Evolutionary conservation across 2,888 invertebrate genomes (phyloP), one percentile per base, ranked within the genome.

Genomic region (Ametastegia equiseti): DNA sequence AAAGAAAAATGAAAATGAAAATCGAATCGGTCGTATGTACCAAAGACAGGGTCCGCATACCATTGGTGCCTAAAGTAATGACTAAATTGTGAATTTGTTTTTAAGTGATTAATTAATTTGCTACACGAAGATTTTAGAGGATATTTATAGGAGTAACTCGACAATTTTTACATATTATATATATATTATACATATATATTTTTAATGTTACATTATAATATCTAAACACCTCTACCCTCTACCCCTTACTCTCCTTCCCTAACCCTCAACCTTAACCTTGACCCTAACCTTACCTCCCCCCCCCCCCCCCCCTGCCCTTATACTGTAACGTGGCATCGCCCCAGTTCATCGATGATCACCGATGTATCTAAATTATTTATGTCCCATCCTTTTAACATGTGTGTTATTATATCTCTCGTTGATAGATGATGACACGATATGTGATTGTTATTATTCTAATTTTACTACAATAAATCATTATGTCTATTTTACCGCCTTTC

Each of bases 41-140:
- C 91, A 92, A 92, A 92, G 91, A 92, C 91, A 92, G 91, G 91
- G 91, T 91, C 91, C 91, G 91, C 89, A 91, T 91, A 91, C 91
- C 91, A 91, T 91, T 91, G 91, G 91, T 91, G 91, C 91, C 91
- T 91, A 90, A 91, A 77, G 63, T 80, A 80, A 82, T 83, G 81
- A 79, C 81, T 81, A 83, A 79, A 87, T 88, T 87, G 88, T 86
- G 88, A 90, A 90, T 88, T 90, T 89, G 89, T 90, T 90, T 90
- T 87, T 88, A 91, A 90, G 90, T 89, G 88, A 65, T 65, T 65
- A 36, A 89, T 87, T 90, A 84, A 90, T 91, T 91, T 90, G 90
- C 90, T 90, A 89, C 89, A 87, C 88, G 39, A 91, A 90, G 89
- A 89, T 90, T 91, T 90, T 91, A 90, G 89, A 91, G 83, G 86